Evolutionary conservation across 2,888 invertebrate species (phyloP), one percentile per base, ranked within the genome.

Genomic region (Colostygia pectinataria): DNA sequence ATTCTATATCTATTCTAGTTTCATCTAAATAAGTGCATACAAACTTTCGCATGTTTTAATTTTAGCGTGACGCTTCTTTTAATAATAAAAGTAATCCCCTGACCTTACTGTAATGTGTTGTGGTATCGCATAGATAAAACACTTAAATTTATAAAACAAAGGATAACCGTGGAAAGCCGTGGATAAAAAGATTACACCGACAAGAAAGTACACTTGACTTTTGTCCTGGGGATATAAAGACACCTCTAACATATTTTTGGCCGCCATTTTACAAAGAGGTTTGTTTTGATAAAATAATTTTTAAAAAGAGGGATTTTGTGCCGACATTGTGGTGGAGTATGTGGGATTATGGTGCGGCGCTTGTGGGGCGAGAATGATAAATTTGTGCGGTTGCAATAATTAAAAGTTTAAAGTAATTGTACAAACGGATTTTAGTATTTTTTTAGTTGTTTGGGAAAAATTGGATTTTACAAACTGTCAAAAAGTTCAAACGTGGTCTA

Each of bases 211-310:
- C 28, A 14, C 24, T 37, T 25, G 14, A 25, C 36, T 38, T 38
- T 15, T 7, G 15, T 38, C 27, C 25, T 10, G 38, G 15, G 34
- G 24, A 23, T 36, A 24, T 38, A 27, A 27, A 24, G 23, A 38
- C 15, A 10, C 15, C 3, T 14, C 14, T 27, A 10, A 27, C 7
- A 28, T 18, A 27, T 27, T 37, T 36, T 28, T 4, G 8, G 13
- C 4, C 23, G 1, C 4, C 13, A 10, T 20, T 32, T 32, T 10
- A 20, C 20, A 23, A 10, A 9, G 10, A 10, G 27, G 27, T 10
- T 28, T 9, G 38, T 42, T 28, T 28, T 12, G 27, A 27, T 34
- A 43, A 45, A 39, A 39, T 31, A 25, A 40, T 36, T 33, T 36
- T 33, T 36, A 6, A 47, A 40, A 40, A 34, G 28, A 12, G 25